A percentile compares a stretch with the other conserved stretches of the same genome.
Evolutionary conservation across 2,888 invertebrate genomes (phyloP).

Genomic region (Ariolimax columbianus): DNA sequence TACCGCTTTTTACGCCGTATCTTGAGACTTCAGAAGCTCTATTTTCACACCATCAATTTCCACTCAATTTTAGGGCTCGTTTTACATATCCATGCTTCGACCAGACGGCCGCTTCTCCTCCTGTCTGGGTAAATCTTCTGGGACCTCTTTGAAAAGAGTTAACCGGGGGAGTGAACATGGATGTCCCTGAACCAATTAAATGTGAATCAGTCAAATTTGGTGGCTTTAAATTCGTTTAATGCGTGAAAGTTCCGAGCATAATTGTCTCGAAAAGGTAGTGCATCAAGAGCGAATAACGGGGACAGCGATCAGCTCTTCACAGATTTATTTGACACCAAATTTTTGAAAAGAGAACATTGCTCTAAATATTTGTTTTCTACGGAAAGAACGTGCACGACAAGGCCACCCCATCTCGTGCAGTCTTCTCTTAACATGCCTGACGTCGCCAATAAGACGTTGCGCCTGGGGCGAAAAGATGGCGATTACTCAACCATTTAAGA

Average conservation of each 20-base stretch:
- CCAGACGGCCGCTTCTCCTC: neutral
- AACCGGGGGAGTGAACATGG: neutral
- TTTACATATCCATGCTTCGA: neutral
- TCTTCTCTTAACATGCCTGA: no score
- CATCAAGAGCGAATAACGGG: neutral
- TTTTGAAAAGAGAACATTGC: no score
- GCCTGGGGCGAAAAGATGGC: no score
- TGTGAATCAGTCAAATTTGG: neutral
- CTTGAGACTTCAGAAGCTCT: no score
- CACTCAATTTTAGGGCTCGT: neutral
- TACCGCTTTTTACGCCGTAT: no score
- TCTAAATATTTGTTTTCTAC: no score
- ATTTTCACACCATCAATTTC: conserved; percentile 21
- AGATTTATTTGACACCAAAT: no score
- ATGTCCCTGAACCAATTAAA: neutral
- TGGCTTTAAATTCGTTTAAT: neutral
- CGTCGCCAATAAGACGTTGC: no score
- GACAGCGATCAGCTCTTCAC: no score
- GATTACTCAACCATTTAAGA: no score
- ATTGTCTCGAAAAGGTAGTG: neutral
- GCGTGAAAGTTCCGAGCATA: neutral
- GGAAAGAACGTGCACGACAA: no score
- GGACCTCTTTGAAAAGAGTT: neutral
- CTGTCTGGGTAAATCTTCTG: neutral
- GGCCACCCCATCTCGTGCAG: no score